Conservation (phyloP, 2,113 vertebrate species). For the Anolis sagrei region DNA sequence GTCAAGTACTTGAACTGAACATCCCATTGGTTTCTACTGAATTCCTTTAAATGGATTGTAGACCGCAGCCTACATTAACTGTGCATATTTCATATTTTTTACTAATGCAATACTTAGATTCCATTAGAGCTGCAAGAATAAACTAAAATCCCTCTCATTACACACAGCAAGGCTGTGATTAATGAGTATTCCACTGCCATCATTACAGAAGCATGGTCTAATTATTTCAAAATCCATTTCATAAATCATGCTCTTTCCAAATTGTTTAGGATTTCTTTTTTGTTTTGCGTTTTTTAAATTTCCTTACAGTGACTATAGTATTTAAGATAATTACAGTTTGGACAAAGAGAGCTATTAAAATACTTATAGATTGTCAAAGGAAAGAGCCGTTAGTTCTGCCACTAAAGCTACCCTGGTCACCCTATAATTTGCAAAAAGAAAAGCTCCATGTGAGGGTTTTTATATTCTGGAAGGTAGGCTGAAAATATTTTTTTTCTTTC, state of each 20-base stretch:
- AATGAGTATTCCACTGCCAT: slow-evolving; percentile 15
- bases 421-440: neutral
- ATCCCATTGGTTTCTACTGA: neutral
- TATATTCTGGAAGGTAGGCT: neutral
- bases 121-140: neutral
- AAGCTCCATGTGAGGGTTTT: neutral
- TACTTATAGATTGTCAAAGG: neutral
- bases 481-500: neutral
- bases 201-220: slow-evolving; percentile 20
- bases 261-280: neutral
- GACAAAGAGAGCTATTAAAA: neutral
- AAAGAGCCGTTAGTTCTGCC: neutral
- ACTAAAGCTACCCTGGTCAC: neutral
- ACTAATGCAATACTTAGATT: slow-evolving; percentile 7
- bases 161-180: neutral
- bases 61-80: neutral
- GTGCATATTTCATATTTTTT: neutral
- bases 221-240: slow-evolving; percentile 27
- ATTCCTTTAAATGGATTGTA: neutral
- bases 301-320: neutral
- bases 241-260: slow-evolving; percentile 18
- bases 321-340: slow-evolving; percentile 20
- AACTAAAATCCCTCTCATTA: neutral
- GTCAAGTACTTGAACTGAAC: neutral
- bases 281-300: neutral